Conservation (phyloP, 92 coral and sea anemone species). For the Parazoanthus darwini region DNA sequence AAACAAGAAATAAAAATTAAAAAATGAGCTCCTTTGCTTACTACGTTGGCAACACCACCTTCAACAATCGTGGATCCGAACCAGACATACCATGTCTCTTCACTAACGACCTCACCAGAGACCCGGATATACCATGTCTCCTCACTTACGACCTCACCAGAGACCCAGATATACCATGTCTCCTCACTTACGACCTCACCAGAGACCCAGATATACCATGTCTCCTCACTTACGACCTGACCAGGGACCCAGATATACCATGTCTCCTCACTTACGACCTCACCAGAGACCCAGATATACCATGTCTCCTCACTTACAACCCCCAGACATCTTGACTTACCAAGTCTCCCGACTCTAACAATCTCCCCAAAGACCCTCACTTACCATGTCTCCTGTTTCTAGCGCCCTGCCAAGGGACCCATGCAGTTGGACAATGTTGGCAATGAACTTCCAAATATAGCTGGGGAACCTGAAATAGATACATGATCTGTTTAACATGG, state of each 20-base stretch:
- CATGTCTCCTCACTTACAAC: neutral
- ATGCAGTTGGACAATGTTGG: conserved; percentile 63
- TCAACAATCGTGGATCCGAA: no score
- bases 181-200: no score
- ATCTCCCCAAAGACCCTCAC: neutral
- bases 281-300: neutral
- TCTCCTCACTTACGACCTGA: conserved; percentile 71
- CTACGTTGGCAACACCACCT: no score
- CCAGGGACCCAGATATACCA: conserved; percentile 46
- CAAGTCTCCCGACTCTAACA: neutral
- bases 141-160: no score
- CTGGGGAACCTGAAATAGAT: conserved; percentile 65
- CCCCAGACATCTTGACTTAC: neutral
- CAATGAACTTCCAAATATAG: conserved; percentile 81
- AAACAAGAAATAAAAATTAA: no score
- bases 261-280: no score
- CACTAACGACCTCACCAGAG: no score
- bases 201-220: conserved; percentile 56
- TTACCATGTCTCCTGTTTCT: conserved; percentile 81
- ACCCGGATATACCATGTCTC: no score
- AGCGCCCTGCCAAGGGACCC: conserved; percentile 69
- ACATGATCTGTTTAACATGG: neutral
- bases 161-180: neutral
- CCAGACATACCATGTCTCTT: no score
- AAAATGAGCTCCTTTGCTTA: no score